A percentile compares a stretch with the other conserved stretches of the same genome.
Conservation (phyloP, 2,797 vertebrate species). For the Tadarida brasiliensis region DNA sequence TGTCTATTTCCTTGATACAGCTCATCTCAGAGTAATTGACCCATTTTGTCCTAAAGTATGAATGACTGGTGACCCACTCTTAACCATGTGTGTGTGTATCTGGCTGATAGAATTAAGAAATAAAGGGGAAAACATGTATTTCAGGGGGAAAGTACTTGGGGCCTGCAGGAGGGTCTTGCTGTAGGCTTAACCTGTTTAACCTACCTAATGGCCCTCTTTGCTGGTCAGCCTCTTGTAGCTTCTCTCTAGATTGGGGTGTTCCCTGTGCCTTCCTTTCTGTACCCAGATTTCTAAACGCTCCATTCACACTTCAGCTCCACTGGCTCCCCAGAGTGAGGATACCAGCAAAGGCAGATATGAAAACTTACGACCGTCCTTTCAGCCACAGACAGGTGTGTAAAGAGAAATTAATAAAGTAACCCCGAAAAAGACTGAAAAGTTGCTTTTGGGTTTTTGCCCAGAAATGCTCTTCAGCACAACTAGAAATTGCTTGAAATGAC, state of each 20-base stretch:
- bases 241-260: neutral
- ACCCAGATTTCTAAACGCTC: neutral
- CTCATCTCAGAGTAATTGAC: neutral
- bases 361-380: neutral
- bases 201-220: neutral
- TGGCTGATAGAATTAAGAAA: neutral
- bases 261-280: neutral
- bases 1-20: neutral
- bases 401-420: neutral
- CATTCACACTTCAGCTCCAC: too few relatives aligned
- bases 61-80: neutral
- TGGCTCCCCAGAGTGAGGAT: neutral
- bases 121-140: neutral
- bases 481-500: constrained; percentile 38
- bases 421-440: neutral
- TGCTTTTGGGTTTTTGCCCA: neutral
- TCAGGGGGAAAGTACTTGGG: neutral
- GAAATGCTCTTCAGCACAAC: constrained; percentile 21
- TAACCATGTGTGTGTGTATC: neutral
- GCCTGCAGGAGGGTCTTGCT: neutral
- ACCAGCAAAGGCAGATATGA: neutral
- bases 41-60: neutral
- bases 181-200: neutral
- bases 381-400: neutral
- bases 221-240: neutral